Evolutionary conservation across 2,113 vertebrate genomes (phyloP), one percentile per base, ranked within the genome.

Genomic region (Myiozetetes cayanensis): DNA sequence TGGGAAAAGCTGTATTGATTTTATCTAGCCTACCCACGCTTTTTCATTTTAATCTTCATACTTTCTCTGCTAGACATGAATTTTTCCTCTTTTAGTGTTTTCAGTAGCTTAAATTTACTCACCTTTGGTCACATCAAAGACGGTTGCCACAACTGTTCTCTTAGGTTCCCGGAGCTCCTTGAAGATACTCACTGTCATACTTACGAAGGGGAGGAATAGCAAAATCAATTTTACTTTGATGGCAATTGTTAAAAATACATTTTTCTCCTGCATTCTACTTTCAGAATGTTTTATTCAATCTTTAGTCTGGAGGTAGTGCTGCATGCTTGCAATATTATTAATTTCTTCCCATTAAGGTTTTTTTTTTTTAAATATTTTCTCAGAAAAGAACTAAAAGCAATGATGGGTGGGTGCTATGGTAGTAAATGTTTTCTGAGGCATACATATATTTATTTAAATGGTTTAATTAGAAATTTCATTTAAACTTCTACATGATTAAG

Each of bases 1-100:
- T 88, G 90, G 95, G 95, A 96, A 96, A 96, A 93, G 50, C 61
- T 47, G 41, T 79, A 96, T 83, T 90, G 89, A 95, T 96, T 95
- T 96, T 96, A 96, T 95, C 78, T 89, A 77, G 78, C 71, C 67
- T 94, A 24, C 17, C 44, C 21, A 41, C 84, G 80, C 61, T 96
- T 95, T 95, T 95, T 96, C 70, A 65, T 93, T 87, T 95, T 94
- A 96, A 85, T 95, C 82, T 85, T 73, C 53, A 43, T 93, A 70
- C 50, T 91, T 95, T 82, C 76, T 95, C 78, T 87, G 24, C 39
- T 80, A 79, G 82, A 83, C 65, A 80, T 94, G 50, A 93, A 59
- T 94, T 96, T 95, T 91, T 85, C 82, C 79, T 70, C 85, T 83
- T 93, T 93, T 87, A 95, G 46, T 95, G 90, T 96, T 96, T 94